These are phyloP conservation scores for Brassicogethes aeneus DNA, from an alignment of 2,888 invertebrate genomes.

Conservation along the genomic window DNA sequence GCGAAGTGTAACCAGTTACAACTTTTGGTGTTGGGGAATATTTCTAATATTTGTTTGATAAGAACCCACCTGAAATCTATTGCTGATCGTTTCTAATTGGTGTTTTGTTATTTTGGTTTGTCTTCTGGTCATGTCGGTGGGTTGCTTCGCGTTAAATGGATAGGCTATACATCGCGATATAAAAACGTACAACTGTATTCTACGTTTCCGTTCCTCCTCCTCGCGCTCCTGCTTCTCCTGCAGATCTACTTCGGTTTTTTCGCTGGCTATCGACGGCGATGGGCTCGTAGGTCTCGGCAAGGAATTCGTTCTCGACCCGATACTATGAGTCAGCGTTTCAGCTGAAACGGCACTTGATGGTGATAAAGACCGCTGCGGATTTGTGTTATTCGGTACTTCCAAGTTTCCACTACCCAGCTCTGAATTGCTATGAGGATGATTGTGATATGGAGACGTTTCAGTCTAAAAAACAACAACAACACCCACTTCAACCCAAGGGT, in stretches of 20 bases:
- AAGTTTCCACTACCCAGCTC: slow-evolving; percentile 36
- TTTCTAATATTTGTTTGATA: too few species aligned
- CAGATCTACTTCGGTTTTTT: slow-evolving; percentile 75
- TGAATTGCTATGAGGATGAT: slow-evolving; percentile 30
- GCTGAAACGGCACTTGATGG: slow-evolving; percentile 52
- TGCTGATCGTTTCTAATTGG: slow-evolving; percentile 88
- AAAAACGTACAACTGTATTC: slow-evolving; percentile 96
- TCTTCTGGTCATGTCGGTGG: slow-evolving; percentile 93
- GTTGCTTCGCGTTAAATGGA: slow-evolving; percentile 99
- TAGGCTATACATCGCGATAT: slow-evolving; percentile 96
- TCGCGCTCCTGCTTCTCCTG: slow-evolving; percentile 91
- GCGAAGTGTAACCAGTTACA: too few species aligned
- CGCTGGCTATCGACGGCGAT: slow-evolving; percentile 84
- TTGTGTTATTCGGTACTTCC: slow-evolving; percentile 40
- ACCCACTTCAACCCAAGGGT: too few species aligned
- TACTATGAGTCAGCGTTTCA: slow-evolving; percentile 52
- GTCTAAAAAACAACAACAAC: slow-evolving; percentile 24
- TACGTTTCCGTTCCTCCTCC: slow-evolving; percentile 91
- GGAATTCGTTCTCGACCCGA: slow-evolving; percentile 54
- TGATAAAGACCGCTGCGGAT: slow-evolving; percentile 45
- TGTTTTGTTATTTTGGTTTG: slow-evolving; percentile 95
- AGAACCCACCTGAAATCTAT: slow-evolving; percentile 81
- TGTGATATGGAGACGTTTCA: slow-evolving; percentile 39
- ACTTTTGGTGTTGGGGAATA: too few species aligned
- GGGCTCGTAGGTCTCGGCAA: slow-evolving; percentile 78